These are phyloP conservation scores for Harmothoe impar DNA, from an alignment of 2,888 invertebrate species.

Conservation along the genomic window DNA sequence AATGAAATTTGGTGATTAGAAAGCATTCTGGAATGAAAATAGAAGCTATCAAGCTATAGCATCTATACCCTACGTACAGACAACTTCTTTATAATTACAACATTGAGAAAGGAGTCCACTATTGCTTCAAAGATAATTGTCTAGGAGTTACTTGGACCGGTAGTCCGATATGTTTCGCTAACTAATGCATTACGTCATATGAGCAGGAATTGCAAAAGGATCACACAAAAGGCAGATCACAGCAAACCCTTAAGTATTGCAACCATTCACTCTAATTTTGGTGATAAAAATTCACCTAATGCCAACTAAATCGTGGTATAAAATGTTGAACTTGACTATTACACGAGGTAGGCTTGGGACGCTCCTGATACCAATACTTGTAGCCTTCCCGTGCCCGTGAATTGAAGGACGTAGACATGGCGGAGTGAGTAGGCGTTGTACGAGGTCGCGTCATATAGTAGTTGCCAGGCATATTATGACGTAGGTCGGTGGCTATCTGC, in stretches of 20 bases:
- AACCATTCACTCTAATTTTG: constrained; percentile 27
- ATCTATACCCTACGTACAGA: too few relatives aligned
- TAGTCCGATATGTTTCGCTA: too few relatives aligned
- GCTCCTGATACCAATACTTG: constrained; percentile 80
- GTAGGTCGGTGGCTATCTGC: neutral
- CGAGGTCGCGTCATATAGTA: constrained; percentile 48
- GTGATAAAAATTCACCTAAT: constrained; percentile 52
- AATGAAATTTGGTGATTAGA: too few relatives aligned
- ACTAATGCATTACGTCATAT: too few relatives aligned
- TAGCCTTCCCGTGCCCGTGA: constrained; percentile 78
- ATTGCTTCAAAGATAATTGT: too few relatives aligned
- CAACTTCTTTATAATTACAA: too few relatives aligned
- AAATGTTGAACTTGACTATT: constrained; percentile 68
- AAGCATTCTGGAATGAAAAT: too few relatives aligned
- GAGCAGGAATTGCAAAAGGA: too few relatives aligned
- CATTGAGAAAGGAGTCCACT: too few relatives aligned
- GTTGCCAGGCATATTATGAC: constrained; percentile 43
- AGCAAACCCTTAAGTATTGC: neutral
- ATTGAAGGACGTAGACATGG: constrained; percentile 73
- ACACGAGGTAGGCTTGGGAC: constrained; percentile 81
- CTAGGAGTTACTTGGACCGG: too few relatives aligned
- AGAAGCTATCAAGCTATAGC: too few relatives aligned
- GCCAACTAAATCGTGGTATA: constrained; percentile 53
- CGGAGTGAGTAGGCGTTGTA: neutral
- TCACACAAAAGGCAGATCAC: neutral